Evolutionary conservation across 2,797 vertebrate genomes (phyloP).

Genomic region (Menidia menidia): DNA sequence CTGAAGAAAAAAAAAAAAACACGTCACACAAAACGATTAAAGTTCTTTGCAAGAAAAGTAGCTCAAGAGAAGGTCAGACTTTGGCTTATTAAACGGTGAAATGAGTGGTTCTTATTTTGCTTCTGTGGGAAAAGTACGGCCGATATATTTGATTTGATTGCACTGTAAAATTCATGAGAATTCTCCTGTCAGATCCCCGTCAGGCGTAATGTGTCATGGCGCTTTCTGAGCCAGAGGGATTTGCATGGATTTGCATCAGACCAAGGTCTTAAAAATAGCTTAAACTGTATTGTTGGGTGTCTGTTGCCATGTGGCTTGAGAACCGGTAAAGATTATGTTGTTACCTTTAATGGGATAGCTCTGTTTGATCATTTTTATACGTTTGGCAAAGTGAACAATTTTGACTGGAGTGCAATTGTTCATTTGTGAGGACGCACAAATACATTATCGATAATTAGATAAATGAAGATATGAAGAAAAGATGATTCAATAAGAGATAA

Average conservation of each 20-base stretch:
- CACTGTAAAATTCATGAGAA: slow-evolving; percentile 59
- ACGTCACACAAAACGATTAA: background rate
- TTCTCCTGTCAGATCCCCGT: slow-evolving; percentile 67
- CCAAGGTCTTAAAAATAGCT: slow-evolving; percentile 56
- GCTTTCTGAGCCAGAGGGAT: slow-evolving; percentile 53
- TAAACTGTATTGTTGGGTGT: slow-evolving; percentile 24
- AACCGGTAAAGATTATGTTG: slow-evolving; percentile 12
- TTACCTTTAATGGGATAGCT: slow-evolving; percentile 9
- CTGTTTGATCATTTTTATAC: background rate
- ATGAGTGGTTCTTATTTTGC: slow-evolving; percentile 2
- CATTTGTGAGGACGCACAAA: background rate
- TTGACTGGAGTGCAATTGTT: background rate
- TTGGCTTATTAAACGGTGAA: background rate
- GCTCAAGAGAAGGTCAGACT: background rate
- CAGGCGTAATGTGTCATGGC: slow-evolving; percentile 58
- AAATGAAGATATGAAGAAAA: background rate
- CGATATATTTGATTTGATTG: slow-evolving; percentile 43
- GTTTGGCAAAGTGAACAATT: background rate
- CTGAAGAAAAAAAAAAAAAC: background rate
- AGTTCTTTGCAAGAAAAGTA: background rate
- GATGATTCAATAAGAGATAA: background rate
- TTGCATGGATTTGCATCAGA: slow-evolving; percentile 60
- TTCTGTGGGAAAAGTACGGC: slow-evolving; percentile 20
- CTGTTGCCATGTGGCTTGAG: slow-evolving; percentile 6
- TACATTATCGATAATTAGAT: background rate